These are phyloP conservation scores for Macrophya alboannulata DNA, from an alignment of 2,888 invertebrate genomes.

Conservation along the genomic window DNA sequence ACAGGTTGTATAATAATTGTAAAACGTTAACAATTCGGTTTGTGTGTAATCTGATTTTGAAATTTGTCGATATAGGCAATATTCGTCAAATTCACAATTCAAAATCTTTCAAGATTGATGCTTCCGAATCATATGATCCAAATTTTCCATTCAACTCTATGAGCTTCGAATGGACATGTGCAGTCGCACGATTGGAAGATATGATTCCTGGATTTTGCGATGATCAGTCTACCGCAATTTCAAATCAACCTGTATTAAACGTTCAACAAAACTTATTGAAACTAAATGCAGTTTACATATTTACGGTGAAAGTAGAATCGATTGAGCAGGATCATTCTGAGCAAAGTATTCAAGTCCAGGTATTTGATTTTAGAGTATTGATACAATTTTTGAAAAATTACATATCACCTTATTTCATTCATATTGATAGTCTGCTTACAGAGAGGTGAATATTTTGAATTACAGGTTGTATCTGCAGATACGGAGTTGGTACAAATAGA, in stretches of 20 bases:
- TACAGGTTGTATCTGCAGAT: constrained; percentile 37
- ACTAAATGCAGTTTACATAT: constrained; percentile 31
- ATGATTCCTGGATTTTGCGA: constrained; percentile 48
- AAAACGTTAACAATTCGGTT: background rate
- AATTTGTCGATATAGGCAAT: constrained; percentile 36
- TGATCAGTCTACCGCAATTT: background rate
- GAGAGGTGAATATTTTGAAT: background rate
- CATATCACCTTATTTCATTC: background rate
- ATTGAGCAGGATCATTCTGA: constrained; percentile 23
- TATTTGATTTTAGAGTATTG: background rate
- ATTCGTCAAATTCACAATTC: constrained; percentile 39
- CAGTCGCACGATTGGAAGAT: background rate
- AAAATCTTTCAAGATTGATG: constrained; percentile 41
- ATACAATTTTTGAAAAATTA: background rate
- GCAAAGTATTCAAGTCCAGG: constrained; percentile 43
- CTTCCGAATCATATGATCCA: constrained; percentile 49
- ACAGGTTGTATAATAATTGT: background rate
- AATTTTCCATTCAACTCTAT: constrained; percentile 15
- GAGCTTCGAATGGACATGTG: constrained; percentile 49
- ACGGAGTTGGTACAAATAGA: constrained; percentile 45
- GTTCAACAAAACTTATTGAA: constrained; percentile 1
- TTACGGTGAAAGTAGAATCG: constrained; percentile 50
- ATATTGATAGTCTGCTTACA: background rate
- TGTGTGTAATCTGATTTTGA: background rate
- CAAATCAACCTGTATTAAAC: constrained; percentile 39